These are phyloP conservation scores for Scaptomyza polygonia DNA, from an alignment of 2,888 invertebrate genomes.

Conservation along the genomic window DNA sequence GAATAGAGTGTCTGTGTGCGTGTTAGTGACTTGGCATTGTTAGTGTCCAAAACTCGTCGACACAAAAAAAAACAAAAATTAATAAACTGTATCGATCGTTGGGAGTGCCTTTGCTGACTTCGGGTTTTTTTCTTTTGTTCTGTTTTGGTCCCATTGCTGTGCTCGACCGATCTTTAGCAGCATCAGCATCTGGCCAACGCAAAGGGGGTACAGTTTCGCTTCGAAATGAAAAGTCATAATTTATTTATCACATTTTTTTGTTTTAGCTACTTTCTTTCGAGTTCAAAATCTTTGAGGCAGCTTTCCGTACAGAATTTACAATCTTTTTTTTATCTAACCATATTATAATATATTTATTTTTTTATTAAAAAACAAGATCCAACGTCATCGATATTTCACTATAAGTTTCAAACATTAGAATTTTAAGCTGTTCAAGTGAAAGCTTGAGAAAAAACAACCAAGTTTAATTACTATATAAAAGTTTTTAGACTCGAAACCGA, in stretches of 20 bases:
- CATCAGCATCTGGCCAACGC: constrained; percentile 50
- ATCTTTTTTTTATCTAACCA: constrained; percentile 64
- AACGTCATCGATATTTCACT: no score
- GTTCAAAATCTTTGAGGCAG: constrained; percentile 39
- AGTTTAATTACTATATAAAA: no score
- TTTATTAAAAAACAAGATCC: neutral
- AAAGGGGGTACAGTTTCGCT: constrained; percentile 82
- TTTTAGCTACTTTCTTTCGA: constrained; percentile 69
- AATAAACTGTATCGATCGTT: constrained; percentile 74
- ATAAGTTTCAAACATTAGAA: no score
- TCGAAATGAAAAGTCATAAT: constrained; percentile 79
- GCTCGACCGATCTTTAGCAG: constrained; percentile 50
- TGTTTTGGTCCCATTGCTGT: constrained; percentile 64
- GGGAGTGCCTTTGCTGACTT: constrained; percentile 50
- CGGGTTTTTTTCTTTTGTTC: constrained; percentile 59
- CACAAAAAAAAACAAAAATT: constrained; percentile 45
- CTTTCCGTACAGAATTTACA: constrained; percentile 57
- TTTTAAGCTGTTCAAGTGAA: no score
- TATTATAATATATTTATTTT: neutral
- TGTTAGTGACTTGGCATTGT: constrained; percentile 66
- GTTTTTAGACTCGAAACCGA: no score
- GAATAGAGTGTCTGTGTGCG: constrained; percentile 26
- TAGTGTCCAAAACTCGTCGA: constrained; percentile 73
- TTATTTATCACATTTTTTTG: constrained; percentile 56
- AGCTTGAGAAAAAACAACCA: no score